Conservation (phyloP, 2,888 invertebrate genomes). For the Lycia hirtaria region DNA sequence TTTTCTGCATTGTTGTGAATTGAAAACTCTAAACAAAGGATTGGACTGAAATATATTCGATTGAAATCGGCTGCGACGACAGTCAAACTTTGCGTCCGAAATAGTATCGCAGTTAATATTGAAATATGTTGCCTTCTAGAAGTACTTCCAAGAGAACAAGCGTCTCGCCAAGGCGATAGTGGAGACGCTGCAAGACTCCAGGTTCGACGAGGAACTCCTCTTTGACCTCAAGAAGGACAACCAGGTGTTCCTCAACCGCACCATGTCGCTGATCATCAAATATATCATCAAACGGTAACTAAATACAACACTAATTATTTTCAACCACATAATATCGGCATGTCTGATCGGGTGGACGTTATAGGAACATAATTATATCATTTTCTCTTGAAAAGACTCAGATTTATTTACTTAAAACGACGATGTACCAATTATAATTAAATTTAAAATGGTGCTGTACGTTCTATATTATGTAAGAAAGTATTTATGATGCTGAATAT, state of each 20-base stretch:
- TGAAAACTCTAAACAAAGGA: slow-evolving; percentile 25
- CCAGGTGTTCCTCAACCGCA: slow-evolving; percentile 72
- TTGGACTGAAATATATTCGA: slow-evolving; percentile 9
- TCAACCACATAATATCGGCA: too few relatives aligned
- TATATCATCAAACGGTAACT: slow-evolving; percentile 75
- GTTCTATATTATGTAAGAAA: too few relatives aligned
- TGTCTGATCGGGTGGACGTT: too few relatives aligned
- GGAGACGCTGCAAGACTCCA: slow-evolving; percentile 68
- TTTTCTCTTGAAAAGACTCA: too few relatives aligned
- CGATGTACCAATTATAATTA: too few relatives aligned
- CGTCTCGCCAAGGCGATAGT: slow-evolving; percentile 63
- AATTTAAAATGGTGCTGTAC: too few relatives aligned
- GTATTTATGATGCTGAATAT: too few relatives aligned
- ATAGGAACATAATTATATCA: too few relatives aligned
- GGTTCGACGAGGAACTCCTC: slow-evolving; percentile 66
- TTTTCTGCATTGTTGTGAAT: slow-evolving; percentile 29
- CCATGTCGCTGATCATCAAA: slow-evolving; percentile 75
- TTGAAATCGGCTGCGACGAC: slow-evolving; percentile 6
- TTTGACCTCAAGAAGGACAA: slow-evolving; percentile 78
- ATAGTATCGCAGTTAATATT: too few relatives aligned
- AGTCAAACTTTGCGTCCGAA: too few relatives aligned
- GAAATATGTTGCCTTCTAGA: slow-evolving; percentile 40
- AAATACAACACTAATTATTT: not conserved
- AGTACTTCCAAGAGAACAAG: slow-evolving; percentile 62
- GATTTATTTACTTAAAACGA: too few relatives aligned